phyloP scores from a whole-genome alignment of 2,113 vertebrate genomes.

The Arenaria interpres region DNA sequence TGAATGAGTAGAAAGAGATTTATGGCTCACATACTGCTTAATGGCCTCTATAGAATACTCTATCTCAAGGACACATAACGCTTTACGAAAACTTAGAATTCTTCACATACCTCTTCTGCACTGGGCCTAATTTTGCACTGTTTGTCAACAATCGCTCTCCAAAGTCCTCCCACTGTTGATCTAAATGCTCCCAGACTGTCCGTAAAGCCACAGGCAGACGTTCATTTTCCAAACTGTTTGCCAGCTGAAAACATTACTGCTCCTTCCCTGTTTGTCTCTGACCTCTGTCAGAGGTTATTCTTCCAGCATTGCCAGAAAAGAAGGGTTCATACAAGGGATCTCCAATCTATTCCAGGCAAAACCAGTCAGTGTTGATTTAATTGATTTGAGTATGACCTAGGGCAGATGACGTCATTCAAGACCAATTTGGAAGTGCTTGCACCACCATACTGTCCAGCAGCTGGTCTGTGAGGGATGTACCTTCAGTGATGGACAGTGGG shows the following conservation, averaged over 20 bases:
- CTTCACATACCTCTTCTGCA: neutral
- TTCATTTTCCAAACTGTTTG: neutral
- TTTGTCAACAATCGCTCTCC: constrained; percentile 4
- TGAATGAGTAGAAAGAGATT: constrained; percentile 8
- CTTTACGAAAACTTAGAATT: neutral
- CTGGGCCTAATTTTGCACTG: neutral
- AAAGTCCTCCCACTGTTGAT: neutral
- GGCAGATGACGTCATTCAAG: fast-evolving
- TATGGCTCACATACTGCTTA: neutral
- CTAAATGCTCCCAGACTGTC: neutral
- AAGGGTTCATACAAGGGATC: neutral
- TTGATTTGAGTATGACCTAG: neutral
- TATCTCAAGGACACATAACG: neutral
- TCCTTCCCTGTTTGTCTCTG: neutral
- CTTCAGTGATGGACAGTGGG: neutral
- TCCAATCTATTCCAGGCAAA: neutral
- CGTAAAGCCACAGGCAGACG: neutral
- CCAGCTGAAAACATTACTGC: neutral
- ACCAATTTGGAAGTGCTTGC: neutral
- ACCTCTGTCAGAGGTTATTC: constrained; percentile 2
- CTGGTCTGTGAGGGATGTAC: neutral
- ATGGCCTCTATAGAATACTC: neutral
- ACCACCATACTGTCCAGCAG: fast-evolving
- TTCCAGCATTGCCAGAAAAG: neutral
- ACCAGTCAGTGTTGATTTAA: neutral